These are phyloP conservation scores for Lutjanus erythropterus DNA, from an alignment of 2,113 vertebrate genomes.

Conservation along the genomic window DNA sequence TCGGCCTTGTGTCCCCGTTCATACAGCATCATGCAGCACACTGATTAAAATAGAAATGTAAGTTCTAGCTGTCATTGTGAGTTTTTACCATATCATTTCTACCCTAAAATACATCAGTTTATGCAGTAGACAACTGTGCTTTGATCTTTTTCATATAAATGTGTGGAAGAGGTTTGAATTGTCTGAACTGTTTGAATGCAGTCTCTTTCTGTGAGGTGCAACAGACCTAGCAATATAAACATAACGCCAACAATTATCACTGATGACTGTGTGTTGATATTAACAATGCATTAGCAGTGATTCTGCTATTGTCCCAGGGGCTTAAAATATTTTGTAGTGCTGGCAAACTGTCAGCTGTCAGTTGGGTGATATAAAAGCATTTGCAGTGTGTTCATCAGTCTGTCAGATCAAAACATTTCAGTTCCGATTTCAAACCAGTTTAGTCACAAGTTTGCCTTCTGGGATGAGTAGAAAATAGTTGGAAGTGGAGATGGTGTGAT, in stretches of 20 bases:
- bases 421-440: background rate
- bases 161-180: background rate
- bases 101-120: background rate
- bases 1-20: background rate
- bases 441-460: constrained; percentile 4
- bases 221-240: background rate
- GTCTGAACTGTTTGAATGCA: background rate
- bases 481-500: background rate
- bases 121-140: background rate
- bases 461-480: background rate
- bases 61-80: background rate
- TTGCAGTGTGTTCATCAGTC: background rate
- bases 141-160: background rate
- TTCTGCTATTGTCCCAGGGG: constrained; percentile 5
- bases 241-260: background rate
- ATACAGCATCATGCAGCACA: background rate
- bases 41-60: background rate
- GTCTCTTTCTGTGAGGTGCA: too few species aligned
- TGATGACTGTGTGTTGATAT: constrained; percentile 6
- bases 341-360: constrained; percentile 16
- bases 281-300: constrained; percentile 10
- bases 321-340: constrained; percentile 25
- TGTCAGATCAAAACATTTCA: constrained; percentile 30
- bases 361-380: constrained; percentile 11
- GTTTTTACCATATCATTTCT: background rate